Base-by-base conservation (phyloP, 2,113 vertebrate species). In the Rhodinocichla rosea region DNA sequence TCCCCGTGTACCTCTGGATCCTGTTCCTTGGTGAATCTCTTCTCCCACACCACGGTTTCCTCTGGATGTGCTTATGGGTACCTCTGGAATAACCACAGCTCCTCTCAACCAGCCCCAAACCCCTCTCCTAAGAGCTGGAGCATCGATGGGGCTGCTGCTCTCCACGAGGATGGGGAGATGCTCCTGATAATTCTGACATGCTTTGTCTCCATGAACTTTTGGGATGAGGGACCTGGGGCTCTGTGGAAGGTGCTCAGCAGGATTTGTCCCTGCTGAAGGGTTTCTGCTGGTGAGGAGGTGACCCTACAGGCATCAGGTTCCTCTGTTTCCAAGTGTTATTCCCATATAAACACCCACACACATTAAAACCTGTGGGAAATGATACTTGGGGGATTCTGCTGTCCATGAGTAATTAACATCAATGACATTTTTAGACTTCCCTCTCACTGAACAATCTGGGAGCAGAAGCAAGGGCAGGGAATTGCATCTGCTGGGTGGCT, bases 21-120 rank as follows among this genome's bases (percentile, higher is more conserved):
- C 84, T 56, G 13, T 32, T 56, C 55, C 6, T 22, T 13, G 13
- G 5, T 9, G 20, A 15, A 52, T 37, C 75, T 55, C 32, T 11
- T 28, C 22, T 52, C 32, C 35, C 2, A 0, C 52, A 6, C 6
- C 60, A 2, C 0, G 1, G 0, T 82, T 83, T 70, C 39, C 39
- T 55, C 28, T 56, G 59, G 13, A 3, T 26, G 39, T 44, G 4
- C 17, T 44, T 14, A 2, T 2, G 45, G 78, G 20, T 39, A 3
- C 21, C 10, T 0, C 45, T 76, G 90, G 52, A 40, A 83, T 15
- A 62, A 24, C 32, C 70, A 10, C 47, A 57, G 42, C 42, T 85
- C 28, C n/a, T 40, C 56, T 17, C 16, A 22, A 0, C 39, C 37
- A 7, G 0, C 20, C 35, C 71, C 63, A 33, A 24, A 7, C 17